Evolutionary conservation across 2,797 vertebrate genomes (phyloP).

Genomic region (Diglossa cyanea): DNA sequence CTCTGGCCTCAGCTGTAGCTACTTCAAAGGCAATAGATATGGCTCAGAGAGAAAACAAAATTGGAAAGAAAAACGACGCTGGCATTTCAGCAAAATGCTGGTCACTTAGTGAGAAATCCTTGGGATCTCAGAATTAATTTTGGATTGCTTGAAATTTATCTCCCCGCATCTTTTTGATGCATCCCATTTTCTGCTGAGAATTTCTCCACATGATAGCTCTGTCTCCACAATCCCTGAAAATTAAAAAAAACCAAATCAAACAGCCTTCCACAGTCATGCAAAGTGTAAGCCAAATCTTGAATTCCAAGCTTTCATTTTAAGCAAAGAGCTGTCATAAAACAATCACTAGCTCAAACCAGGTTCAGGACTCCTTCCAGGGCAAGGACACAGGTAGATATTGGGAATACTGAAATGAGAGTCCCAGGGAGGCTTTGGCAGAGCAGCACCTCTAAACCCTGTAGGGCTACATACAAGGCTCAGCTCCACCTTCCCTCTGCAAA

Average conservation of each 20-base stretch:
- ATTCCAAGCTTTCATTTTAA: neutral
- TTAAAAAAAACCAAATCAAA: neutral
- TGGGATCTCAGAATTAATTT: neutral
- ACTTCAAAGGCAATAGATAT: slow-evolving; percentile 63
- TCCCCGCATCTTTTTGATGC: neutral
- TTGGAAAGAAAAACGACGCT: neutral
- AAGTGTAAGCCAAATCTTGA: neutral
- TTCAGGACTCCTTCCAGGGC: neutral
- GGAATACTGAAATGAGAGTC: neutral
- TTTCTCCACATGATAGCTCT: neutral
- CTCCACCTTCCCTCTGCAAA: neutral
- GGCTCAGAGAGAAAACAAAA: slow-evolving; percentile 37
- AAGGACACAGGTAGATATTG: too few relatives aligned
- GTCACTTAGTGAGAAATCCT: neutral
- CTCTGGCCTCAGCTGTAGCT: slow-evolving; percentile 11
- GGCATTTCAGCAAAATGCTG: slow-evolving; percentile 17
- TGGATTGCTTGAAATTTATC: slow-evolving; percentile 5
- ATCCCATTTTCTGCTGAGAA: neutral
- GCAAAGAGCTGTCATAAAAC: neutral
- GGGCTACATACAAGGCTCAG: neutral
- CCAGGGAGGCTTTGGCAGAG: neutral
- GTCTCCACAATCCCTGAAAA: neutral
- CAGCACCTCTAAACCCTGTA: fast-evolving
- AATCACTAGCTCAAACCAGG: neutral
- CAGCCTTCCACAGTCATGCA: neutral